These are phyloP conservation scores for Dermolepida albohirtum DNA, from an alignment of 2,888 invertebrate species.

Conservation along the genomic window DNA sequence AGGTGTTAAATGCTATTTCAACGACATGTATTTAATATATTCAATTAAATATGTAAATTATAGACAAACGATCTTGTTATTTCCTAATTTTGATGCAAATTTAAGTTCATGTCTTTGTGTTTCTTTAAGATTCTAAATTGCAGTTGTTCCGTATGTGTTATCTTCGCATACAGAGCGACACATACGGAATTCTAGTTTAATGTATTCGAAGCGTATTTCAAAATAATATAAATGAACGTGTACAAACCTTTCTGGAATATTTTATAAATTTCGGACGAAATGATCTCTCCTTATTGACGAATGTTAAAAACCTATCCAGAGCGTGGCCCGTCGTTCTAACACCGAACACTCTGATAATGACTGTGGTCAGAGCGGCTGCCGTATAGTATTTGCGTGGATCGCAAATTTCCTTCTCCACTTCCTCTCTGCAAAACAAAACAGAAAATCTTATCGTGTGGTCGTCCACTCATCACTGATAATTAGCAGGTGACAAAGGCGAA, in stretches of 20 bases:
- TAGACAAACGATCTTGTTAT: too few species aligned
- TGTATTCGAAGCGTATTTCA: not conserved
- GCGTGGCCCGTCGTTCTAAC: slow-evolving; percentile 72
- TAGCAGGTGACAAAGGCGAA: not conserved
- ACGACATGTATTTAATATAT: too few species aligned
- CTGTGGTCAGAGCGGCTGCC: slow-evolving; percentile 83
- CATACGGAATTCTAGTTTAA: too few species aligned
- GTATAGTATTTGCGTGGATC: slow-evolving; percentile 75
- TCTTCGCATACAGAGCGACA: too few species aligned
- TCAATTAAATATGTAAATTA: too few species aligned
- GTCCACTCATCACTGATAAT: not conserved
- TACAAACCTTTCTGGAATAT: slow-evolving; percentile 71
- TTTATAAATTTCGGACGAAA: slow-evolving; percentile 77
- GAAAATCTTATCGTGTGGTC: not conserved
- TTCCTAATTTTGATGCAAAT: too few species aligned
- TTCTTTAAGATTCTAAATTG: too few species aligned
- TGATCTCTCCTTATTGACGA: slow-evolving; percentile 87
- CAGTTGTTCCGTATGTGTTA: too few species aligned
- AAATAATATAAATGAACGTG: not conserved
- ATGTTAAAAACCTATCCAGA: slow-evolving; percentile 83
- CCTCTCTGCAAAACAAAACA: slow-evolving; percentile 65
- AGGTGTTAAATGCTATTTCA: too few species aligned
- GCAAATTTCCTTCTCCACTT: slow-evolving; percentile 72
- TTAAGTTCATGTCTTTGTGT: too few species aligned
- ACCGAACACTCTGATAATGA: slow-evolving; percentile 81